Evolutionary conservation across 2,888 invertebrate species (phyloP), one percentile per base, ranked within the genome.

Genomic region (Volucella bombylans): DNA sequence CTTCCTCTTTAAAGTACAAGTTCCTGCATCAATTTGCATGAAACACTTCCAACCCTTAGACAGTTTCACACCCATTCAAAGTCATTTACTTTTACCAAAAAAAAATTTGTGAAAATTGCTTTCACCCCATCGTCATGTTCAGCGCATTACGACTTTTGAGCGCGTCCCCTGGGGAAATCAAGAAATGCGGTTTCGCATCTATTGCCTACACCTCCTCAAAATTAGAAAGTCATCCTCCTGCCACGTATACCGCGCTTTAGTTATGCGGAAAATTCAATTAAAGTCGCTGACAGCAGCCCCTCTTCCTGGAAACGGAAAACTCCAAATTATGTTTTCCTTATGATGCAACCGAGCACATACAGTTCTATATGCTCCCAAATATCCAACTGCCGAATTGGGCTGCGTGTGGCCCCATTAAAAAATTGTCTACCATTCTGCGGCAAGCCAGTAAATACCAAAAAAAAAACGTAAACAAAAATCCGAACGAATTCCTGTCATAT

Each of bases 331-430:
- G 49, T 57, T 38, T 18, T 57, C 57, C 14, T 38, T 38, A 49
- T 41, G 49, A 65, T 59, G 15, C 15, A 38, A 38, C 55, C 23
- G 55, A 49, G 39, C 55, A 12, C 49, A 31, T 14, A 11, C 12
- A 50, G 39, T 64, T 38, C 54, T 38, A 12, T 38, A 12, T 18
- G 12, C 31, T 10, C 39, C 8, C 1, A n/a, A 11, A n/a, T 38
- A 8, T 11, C 11, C 52, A 23, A 52, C 41, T 6, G 38, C 4
- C 39, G 9, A 52, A 39, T 64, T 77, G 77, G 31, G 6, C 31
- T 57, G 81, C 73, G 77, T 79, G 85, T 74, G 74, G 81, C 71
- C 81, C 76, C 74, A 81, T 85, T 81, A 85, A 81, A 80, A 81
- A 81, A 57, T 74, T 68, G 76, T 77, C 81, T 76, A 55, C 11